phyloP scores from a whole-genome alignment of 2,797 vertebrate species.

The Onychomys leucogaster region DNA sequence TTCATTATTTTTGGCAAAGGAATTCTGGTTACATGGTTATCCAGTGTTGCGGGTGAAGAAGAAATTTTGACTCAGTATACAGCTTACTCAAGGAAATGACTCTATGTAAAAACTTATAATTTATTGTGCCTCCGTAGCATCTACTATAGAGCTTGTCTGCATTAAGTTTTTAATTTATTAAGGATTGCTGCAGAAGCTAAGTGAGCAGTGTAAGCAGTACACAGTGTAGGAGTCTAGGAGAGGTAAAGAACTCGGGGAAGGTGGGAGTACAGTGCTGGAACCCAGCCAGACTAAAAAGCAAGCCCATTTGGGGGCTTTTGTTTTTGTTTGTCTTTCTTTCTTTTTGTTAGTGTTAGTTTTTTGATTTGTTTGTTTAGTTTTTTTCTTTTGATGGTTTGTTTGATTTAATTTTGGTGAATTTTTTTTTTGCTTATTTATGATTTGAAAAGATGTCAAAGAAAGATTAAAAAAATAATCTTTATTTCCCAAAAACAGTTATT shows the following conservation, averaged over 20 bases:
- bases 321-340: not conserved
- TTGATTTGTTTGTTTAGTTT: not conserved
- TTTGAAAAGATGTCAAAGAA: slow-evolving; percentile 60
- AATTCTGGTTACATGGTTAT: slow-evolving; percentile 54
- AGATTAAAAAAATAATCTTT: slow-evolving; percentile 37
- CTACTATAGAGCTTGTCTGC: not conserved
- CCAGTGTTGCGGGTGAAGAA: not conserved
- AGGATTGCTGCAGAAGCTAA: slow-evolving; percentile 19
- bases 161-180: slow-evolving; percentile 58
- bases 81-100: slow-evolving; percentile 30
- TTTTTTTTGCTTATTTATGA: not conserved
- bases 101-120: slow-evolving; percentile 32
- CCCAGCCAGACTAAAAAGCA: not conserved
- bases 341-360: not conserved
- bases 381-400: not conserved
- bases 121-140: not conserved
- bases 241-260: slow-evolving; percentile 32
- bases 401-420: not conserved
- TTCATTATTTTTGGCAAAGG: slow-evolving; percentile 43
- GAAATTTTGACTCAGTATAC: not conserved
- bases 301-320: not conserved
- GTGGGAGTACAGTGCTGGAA: not conserved
- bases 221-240: not conserved
- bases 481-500: not conserved
- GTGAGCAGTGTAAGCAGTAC: slow-evolving; percentile 8